A percentile compares a stretch with the other conserved stretches of the same genome.
phyloP scores from a whole-genome alignment of 2,797 vertebrate genomes.

The Macropodus opercularis region DNA sequence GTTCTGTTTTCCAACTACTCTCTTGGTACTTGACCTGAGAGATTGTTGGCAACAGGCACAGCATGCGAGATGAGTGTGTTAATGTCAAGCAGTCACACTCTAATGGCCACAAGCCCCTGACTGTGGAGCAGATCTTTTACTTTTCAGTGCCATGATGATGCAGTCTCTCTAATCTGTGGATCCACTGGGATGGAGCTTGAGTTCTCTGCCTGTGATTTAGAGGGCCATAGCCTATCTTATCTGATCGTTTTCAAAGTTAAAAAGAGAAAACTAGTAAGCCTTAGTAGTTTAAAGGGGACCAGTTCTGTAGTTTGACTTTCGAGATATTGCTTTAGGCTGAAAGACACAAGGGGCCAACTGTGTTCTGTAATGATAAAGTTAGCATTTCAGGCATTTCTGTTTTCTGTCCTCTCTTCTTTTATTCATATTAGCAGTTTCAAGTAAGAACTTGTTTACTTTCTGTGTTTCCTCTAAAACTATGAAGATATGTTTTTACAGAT shows the following conservation, averaged over 20 bases:
- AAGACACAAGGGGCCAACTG: slow-evolving; percentile 45
- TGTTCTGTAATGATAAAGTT: slow-evolving; percentile 57
- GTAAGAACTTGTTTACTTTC: slow-evolving; percentile 29
- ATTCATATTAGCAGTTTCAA: slow-evolving; percentile 22
- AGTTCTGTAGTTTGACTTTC: slow-evolving; percentile 55
- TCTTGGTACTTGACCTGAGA: slow-evolving; percentile 48
- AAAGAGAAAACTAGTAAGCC: slow-evolving; percentile 56
- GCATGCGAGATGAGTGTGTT: slow-evolving; percentile 46
- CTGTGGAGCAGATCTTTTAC: slow-evolving; percentile 59
- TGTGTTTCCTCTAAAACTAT: slow-evolving; percentile 23
- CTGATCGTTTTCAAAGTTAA: slow-evolving; percentile 69
- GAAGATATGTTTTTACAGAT: not conserved
- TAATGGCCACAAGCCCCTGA: slow-evolving; percentile 60
- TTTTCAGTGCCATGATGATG: slow-evolving; percentile 66
- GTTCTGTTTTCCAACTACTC: slow-evolving; percentile 23
- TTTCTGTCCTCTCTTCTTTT: slow-evolving; percentile 24
- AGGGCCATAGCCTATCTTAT: slow-evolving; percentile 66
- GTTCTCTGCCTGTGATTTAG: slow-evolving; percentile 69
- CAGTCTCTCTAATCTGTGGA: slow-evolving; percentile 63
- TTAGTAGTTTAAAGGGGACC: slow-evolving; percentile 62
- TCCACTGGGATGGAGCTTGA: slow-evolving; percentile 62
- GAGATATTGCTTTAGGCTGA: slow-evolving; percentile 47
- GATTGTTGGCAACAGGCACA: slow-evolving; percentile 46
- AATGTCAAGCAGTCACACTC: slow-evolving; percentile 51
- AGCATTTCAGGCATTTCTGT: slow-evolving; percentile 46